Conservation (phyloP, 2,888 invertebrate genomes). For the Acleris emargana region DNA sequence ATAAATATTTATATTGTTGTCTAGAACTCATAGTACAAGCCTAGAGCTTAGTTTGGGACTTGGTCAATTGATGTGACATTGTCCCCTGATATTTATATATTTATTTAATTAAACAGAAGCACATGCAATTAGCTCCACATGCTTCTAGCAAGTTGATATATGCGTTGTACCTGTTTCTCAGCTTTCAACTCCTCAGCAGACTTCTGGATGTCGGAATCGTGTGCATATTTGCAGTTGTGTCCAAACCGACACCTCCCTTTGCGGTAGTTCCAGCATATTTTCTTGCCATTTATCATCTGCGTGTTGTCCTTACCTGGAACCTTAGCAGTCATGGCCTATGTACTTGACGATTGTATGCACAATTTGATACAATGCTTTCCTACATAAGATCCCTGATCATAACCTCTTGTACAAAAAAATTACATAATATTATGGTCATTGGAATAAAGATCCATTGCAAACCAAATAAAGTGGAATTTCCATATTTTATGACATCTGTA, state of each 20-base stretch:
- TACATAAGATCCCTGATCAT: slow-evolving; percentile 11
- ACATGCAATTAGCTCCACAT: no score
- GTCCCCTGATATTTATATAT: no score
- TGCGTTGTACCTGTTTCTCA: slow-evolving; percentile 73
- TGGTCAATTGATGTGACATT: no score
- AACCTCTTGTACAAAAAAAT: background rate
- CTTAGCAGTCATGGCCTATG: slow-evolving; percentile 82
- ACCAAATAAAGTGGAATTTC: no score
- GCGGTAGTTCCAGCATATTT: slow-evolving; percentile 96
- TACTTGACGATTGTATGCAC: slow-evolving; percentile 82
- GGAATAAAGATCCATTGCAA: no score
- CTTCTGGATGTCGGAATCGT: slow-evolving; percentile 92
- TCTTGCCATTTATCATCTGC: slow-evolving; percentile 93
- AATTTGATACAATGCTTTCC: slow-evolving; percentile 55
- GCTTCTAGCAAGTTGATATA: background rate
- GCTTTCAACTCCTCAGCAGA: slow-evolving; percentile 83
- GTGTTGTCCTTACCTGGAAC: slow-evolving; percentile 87
- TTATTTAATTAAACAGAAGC: no score
- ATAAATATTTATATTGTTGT: no score
- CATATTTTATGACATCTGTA: background rate
- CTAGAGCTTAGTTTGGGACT: no score
- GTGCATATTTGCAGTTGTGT: slow-evolving; percentile 95
- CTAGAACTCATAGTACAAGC: no score
- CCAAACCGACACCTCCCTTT: slow-evolving; percentile 96
- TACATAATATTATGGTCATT: no score